phyloP scores from a whole-genome alignment of 2,113 vertebrate species.

The Benitochromis conjunctus region DNA sequence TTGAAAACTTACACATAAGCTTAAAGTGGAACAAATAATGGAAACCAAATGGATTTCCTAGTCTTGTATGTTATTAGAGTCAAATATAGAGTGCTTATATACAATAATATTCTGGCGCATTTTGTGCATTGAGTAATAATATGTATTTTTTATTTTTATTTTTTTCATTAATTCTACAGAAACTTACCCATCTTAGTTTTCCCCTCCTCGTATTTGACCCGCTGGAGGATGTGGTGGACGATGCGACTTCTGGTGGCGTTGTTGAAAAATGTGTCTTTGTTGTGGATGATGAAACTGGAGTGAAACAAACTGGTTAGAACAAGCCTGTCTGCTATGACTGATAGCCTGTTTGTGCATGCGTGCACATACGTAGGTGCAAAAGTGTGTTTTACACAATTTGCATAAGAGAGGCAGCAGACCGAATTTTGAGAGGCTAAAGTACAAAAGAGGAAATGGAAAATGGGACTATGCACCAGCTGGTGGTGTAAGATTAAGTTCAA shows the following conservation, averaged over 20 bases:
- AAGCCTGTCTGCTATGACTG: background rate
- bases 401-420: background rate
- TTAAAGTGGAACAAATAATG: background rate
- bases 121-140: background rate
- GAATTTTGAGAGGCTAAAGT: background rate
- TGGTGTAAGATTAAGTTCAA: background rate
- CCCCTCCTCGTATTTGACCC: slow-evolving; percentile 93
- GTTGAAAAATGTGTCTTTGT: slow-evolving; percentile 95
- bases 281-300: slow-evolving; percentile 92
- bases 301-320: slow-evolving; percentile 27
- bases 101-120: background rate
- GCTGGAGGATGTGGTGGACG: slow-evolving; percentile 91
- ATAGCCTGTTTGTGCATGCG: background rate
- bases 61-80: background rate
- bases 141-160: accelerated
- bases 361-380: background rate
- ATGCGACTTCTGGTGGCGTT: slow-evolving; percentile 93
- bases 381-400: background rate
- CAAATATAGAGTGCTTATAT: background rate
- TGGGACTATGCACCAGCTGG: background rate
- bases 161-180: background rate
- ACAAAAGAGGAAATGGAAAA: background rate
- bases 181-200: slow-evolving; percentile 93
- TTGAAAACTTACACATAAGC: background rate
- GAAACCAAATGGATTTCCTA: background rate